Conservation (phyloP, 2,113 vertebrate genomes). For the Grus americana region DNA sequence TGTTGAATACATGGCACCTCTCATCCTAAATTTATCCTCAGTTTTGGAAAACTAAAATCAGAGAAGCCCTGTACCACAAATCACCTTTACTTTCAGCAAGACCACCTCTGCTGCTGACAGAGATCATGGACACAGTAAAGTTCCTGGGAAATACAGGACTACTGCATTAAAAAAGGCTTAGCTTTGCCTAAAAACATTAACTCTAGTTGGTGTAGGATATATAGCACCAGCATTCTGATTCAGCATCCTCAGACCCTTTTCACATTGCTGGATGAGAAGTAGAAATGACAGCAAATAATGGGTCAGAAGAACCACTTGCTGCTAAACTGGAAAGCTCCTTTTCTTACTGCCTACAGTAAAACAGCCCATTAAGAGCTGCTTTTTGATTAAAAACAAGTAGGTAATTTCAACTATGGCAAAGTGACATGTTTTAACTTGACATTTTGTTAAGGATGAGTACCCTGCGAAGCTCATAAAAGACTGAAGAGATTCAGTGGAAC, state of each 20-base stretch:
- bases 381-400: conserved; percentile 72
- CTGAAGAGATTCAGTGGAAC: conserved; percentile 69
- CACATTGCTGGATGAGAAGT: not conserved
- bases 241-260: not conserved
- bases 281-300: conserved; percentile 35
- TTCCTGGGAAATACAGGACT: not conserved
- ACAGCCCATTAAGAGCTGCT: conserved; percentile 64
- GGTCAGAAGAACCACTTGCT: conserved; percentile 18
- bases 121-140: not conserved
- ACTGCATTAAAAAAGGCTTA: not conserved
- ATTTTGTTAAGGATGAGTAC: conserved; percentile 69
- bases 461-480: conserved; percentile 71
- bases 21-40: not conserved
- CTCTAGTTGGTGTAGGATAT: not conserved
- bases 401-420: conserved; percentile 65
- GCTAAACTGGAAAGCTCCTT: conserved; percentile 33
- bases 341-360: conserved; percentile 67
- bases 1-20: not conserved
- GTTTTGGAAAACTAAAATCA: not conserved
- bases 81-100: not conserved
- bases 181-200: not conserved
- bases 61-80: not conserved
- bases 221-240: not conserved
- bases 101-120: not conserved
- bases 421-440: conserved; percentile 79